Evolutionary conservation across 2,797 vertebrate genomes (phyloP), one percentile per base, ranked within the genome.

Genomic region (Hylomyscus alleni): DNA sequence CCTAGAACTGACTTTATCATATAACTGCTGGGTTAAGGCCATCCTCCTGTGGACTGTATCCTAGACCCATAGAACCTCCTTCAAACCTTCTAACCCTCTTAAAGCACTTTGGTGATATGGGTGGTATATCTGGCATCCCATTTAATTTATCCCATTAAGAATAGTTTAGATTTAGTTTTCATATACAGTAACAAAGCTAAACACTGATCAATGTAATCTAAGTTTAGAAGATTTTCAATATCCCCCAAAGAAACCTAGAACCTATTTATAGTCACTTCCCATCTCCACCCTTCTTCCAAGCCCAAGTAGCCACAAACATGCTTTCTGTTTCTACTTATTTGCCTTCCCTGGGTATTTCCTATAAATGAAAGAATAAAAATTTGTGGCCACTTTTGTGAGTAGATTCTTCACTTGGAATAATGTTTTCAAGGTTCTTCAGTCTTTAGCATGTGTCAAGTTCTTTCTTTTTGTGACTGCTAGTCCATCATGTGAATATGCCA

Each of bases 221-320:
- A 88, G 93, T 84, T 92, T 84, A 88, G 78, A 84, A 78, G 56
- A 88, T 65, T 95, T 95, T 93, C 8, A 24, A 15, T 24, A 84
- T 69, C 31, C 62, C 56, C 1, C 10, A 58, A 89, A 89, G 72
- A 92, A 97, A 81, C 52, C 34, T 50, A 92, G 6, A 47, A 73
- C n/a, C 56, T 31, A 69, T 78, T 88, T 50, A 56, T 65, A 60
- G 40, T 93, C 82, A 82, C 10, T 86, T 77, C 24, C 54, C 44
- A 80, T 80, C 73, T 84, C 77, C 7, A 76, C 29, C 62, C 6
- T 6, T 73, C 9, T 12, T 82, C 80, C 24, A 60, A 13, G 75
- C 44, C 12, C 24, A 81, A 93, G 47, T 47, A 77, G 47, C 17
- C 58, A 86, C 31, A 76, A 76, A 52, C 14, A 58, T 85, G 20